A percentile compares a stretch with the other conserved stretches of the same genome.
phyloP scores from a whole-genome alignment of 2,113 vertebrate genomes.

The Cryptotis parvus region DNA sequence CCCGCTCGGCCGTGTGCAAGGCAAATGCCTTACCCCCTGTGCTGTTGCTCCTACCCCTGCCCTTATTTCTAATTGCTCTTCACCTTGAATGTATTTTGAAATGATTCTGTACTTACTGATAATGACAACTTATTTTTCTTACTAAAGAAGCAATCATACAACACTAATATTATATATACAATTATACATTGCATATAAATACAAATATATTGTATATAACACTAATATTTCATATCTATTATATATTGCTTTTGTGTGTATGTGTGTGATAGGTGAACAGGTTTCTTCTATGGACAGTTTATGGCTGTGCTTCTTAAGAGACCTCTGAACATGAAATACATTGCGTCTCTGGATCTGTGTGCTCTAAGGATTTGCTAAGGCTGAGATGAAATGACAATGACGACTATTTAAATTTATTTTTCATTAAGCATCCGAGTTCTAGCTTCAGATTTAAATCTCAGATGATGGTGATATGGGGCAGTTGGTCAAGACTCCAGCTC shows the following conservation, averaged over 20 bases:
- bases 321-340: neutral
- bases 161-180: neutral
- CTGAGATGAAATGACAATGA: neutral
- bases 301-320: neutral
- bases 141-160: neutral
- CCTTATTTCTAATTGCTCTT: neutral
- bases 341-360: neutral
- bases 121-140: neutral
- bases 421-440: neutral
- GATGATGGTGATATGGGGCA: rapidly evolving
- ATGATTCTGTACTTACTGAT: slow-evolving; percentile 10
- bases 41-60: too few relatives aligned
- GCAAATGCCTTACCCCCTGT: too few relatives aligned
- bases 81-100: neutral
- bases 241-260: too few relatives aligned
- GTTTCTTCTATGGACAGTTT: neutral
- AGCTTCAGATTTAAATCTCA: neutral
- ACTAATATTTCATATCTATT: too few relatives aligned
- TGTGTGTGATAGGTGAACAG: neutral
- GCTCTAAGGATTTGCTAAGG: neutral
- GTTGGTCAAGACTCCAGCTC: neutral
- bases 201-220: too few relatives aligned
- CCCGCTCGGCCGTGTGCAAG: too few relatives aligned
- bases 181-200: too few relatives aligned
- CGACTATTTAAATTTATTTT: neutral